phyloP scores from a whole-genome alignment of 2,888 invertebrate genomes.

The Bhutanitis thaidina region DNA sequence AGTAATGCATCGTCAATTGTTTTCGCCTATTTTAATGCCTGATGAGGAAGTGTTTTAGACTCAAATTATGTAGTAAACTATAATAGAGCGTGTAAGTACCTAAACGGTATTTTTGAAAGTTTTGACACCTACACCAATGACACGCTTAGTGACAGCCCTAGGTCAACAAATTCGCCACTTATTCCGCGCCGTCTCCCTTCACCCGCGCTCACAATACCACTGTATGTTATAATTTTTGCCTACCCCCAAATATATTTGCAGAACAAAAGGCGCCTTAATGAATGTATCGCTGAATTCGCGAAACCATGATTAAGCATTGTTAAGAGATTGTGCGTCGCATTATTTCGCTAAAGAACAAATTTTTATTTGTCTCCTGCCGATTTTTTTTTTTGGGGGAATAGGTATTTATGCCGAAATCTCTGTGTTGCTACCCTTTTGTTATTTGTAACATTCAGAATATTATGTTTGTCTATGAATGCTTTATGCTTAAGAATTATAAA shows the following conservation, averaged over 20 bases:
- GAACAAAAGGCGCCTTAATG: slow-evolving; percentile 75
- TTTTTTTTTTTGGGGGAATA: slow-evolving; percentile 8
- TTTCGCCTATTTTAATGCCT: too few relatives aligned
- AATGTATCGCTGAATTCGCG: slow-evolving; percentile 73
- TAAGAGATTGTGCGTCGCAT: slow-evolving; percentile 35
- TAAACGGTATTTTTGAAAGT: too few relatives aligned
- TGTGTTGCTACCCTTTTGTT: slow-evolving; percentile 3
- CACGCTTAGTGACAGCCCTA: slow-evolving; percentile 46
- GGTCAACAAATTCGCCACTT: slow-evolving; percentile 49
- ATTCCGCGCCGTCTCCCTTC: slow-evolving; percentile 54
- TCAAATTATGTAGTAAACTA: too few relatives aligned
- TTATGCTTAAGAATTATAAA: too few relatives aligned
- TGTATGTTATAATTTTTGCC: slow-evolving; percentile 79
- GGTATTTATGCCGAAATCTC: background rate
- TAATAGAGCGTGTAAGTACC: too few relatives aligned
- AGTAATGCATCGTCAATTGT: too few relatives aligned
- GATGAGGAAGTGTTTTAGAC: too few relatives aligned
- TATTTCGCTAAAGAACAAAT: slow-evolving; percentile 22
- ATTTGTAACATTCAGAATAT: background rate
- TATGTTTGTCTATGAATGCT: background rate
- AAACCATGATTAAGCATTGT: slow-evolving; percentile 77
- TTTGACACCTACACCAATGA: background rate
- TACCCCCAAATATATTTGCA: slow-evolving; percentile 67
- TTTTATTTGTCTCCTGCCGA: slow-evolving; percentile 24
- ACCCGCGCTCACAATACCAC: slow-evolving; percentile 55